Evolutionary conservation across 2,888 invertebrate species (phyloP), one percentile per base, ranked within the genome.

Genomic region (Chrysina gloriosa): DNA sequence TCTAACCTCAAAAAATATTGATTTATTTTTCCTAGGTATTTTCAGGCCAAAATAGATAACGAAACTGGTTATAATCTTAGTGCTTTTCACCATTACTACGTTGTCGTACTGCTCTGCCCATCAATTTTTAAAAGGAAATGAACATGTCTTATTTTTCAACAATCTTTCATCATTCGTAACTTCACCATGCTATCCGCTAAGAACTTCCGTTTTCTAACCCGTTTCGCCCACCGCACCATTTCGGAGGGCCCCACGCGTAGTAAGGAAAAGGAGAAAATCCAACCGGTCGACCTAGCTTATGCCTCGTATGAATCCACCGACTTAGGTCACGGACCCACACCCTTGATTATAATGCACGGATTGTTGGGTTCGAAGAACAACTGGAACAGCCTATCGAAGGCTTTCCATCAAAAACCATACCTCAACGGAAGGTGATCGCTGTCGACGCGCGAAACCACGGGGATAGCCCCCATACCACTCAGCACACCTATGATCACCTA

Each of bases 371-470:
- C 90, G 0, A 96, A 95, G 80, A 89, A 85, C 67, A 96, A 96
- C 79, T 98, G 97, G 95, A 89, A 91, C 74, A 88, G 90, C 34
- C 82, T 96, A 11, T 90, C 92, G 1, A 95, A 92, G 68, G 88
- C 87, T 0, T 85, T 94, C 61, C 83, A 88, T 69, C 87, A 87
- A 86, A 86, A 64, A 90, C 90, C 1, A 86, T 88, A 11, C 78
- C 88, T 89, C 72, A 86, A 87, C 80, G 93, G 86, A 84, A 90
- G 89, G 85, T 96, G 0, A 87, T 94, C 70, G 86, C 92, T 3
- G 86, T 97, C 29, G 98, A 98, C 84, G 92, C 94, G 3, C 87
- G 98, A 79, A 98, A 98, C 84, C 98, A 98, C 83, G 98, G 98
- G 0, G 95, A 96, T 71, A 97, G 97, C 78, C 92, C 93, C 0